Base-by-base conservation (phyloP, 2,888 invertebrate genomes). In the Sclerodermus sp. region DNA sequence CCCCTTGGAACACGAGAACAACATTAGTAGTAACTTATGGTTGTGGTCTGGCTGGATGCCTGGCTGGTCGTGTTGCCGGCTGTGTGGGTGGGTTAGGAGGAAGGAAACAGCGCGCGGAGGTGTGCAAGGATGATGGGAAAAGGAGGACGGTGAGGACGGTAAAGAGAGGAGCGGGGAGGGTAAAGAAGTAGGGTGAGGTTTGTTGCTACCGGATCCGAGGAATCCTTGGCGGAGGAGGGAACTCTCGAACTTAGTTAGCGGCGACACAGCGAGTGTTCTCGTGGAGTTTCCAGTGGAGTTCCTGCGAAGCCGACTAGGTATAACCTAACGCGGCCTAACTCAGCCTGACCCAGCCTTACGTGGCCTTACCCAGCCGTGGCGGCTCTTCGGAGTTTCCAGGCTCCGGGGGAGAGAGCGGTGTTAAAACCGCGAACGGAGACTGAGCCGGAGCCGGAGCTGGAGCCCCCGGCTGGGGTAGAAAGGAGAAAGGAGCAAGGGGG, bases 21-120 rank as follows among this genome's bases (percentile, higher is more conserved):
- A 76, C 77, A 77, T 77, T 77, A 77, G 71, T 67, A 66, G 73
- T 73, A 75, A 76, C 70, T 76, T 76, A 77, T 76, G 73, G 75
- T 64, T 68, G 74, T 60, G 70, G 73, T 63, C 64, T 67, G 66
- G 66, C 60, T 59, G 58, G 58, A 66, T 66, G 66, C 58, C 63
- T 62, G 56, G 46, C 49, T 57, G 49, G 41, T 46, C 42, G 49
- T 41, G 55, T 57, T 60, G 63, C 63, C 58, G 61, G 62, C 58
- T 58, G 49, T 58, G 63, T 62, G 64, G 61, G 46, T 61, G 51
- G 44, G 38, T 38, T 45, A 43, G 34, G 32, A 40, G 42, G 34
- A 34, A 12, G 34, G n/a, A 10, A 10, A 30, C 30, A 30, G 30
- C 30, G n/a, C n/a, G n/a, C 53, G 49, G 51, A 52, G 63, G 50